Conservation (phyloP, 2,888 invertebrate genomes). For the Chirona hameri region DNA sequence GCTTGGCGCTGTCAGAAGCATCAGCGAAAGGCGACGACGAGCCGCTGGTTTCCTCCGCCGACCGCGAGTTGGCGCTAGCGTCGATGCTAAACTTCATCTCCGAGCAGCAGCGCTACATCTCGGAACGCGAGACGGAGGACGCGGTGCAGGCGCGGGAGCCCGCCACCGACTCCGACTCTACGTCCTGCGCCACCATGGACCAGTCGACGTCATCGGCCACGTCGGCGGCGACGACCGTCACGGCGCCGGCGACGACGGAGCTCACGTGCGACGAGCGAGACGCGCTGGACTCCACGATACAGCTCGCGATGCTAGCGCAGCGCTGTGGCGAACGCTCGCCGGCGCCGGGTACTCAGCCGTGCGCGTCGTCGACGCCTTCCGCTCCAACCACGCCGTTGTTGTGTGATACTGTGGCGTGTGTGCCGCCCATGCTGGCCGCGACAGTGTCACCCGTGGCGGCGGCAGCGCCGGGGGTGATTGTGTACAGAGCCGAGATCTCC, state of each 20-base stretch:
- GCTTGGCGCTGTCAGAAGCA: constrained; percentile 58
- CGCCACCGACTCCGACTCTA: neutral
- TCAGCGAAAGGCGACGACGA: constrained; percentile 50
- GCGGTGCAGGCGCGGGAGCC: constrained; percentile 39
- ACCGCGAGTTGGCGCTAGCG: constrained; percentile 57
- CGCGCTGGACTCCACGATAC: neutral
- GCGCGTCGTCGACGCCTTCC: too few species aligned
- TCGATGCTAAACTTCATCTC: constrained; percentile 71
- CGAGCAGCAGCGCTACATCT: constrained; percentile 69
- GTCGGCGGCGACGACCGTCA: neutral
- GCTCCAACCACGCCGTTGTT: too few species aligned
- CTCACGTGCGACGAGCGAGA: neutral
- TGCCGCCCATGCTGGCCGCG: too few species aligned
- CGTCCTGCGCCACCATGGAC: neutral
- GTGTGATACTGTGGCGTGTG: too few species aligned
- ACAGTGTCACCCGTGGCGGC: too few species aligned
- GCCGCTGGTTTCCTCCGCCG: constrained; percentile 30
- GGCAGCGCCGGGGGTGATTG: neutral
- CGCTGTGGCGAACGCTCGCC: neutral
- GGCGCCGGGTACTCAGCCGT: too few species aligned
- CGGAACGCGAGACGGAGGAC: constrained; percentile 58
- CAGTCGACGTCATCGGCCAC: neutral
- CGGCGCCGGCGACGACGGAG: neutral
- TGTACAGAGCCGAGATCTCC: constrained; percentile 3
- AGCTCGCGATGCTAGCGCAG: constrained; percentile 3